phyloP scores from a whole-genome alignment of 2,888 invertebrate species.

The Junonia oenone region DNA sequence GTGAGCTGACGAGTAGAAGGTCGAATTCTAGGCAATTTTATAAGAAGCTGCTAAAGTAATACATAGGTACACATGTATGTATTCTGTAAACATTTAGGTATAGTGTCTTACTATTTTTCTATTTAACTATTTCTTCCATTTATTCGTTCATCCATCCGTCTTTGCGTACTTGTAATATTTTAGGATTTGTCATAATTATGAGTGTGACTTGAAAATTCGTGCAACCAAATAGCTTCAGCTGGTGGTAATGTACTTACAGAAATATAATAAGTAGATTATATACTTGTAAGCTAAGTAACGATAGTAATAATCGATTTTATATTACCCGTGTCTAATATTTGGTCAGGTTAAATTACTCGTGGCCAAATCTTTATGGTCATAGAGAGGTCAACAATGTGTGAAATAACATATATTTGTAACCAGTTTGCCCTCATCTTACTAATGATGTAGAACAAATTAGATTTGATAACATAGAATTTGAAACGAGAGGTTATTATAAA shows the following conservation, averaged over 20 bases:
- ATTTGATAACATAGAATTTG: slow-evolving; percentile 15
- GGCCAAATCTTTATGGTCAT: slow-evolving; percentile 16
- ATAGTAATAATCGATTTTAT: slow-evolving; percentile 36
- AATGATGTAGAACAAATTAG: slow-evolving; percentile 25
- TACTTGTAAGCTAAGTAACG: background rate
- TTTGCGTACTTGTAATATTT: no score
- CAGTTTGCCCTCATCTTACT: slow-evolving; percentile 10
- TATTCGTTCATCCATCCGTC: no score
- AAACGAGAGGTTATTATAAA: background rate
- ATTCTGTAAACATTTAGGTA: no score
- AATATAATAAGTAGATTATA: background rate
- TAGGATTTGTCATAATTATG: no score
- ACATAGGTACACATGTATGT: no score
- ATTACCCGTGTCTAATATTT: slow-evolving; percentile 50
- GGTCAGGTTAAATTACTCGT: slow-evolving; percentile 15
- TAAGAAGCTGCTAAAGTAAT: no score
- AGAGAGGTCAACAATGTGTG: slow-evolving; percentile 23
- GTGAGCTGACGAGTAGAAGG: slow-evolving; percentile 46
- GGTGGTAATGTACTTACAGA: background rate
- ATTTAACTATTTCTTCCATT: no score
- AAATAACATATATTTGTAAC: slow-evolving; percentile 19
- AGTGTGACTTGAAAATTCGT: no score
- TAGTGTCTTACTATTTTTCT: no score
- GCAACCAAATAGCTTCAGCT: background rate
- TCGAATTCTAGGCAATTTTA: slow-evolving; percentile 7